Evolutionary conservation across 2,888 invertebrate species (phyloP).

Genomic region (Argyresthia goedartella): DNA sequence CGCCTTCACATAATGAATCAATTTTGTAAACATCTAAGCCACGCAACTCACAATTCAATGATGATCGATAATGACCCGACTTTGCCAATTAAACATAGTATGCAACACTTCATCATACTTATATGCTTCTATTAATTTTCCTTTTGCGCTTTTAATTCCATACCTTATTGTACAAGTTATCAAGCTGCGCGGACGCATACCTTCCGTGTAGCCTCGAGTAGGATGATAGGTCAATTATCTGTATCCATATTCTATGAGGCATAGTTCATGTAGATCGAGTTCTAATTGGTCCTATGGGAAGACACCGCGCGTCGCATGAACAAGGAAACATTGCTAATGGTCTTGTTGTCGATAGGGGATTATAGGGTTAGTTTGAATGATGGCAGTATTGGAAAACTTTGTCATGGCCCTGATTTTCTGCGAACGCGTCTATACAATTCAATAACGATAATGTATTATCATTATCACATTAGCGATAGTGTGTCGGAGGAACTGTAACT

Average conservation of each 20-base stretch:
- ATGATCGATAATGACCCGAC: too few species aligned
- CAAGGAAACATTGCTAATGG: background rate
- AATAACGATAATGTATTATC: too few species aligned
- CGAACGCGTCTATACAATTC: too few species aligned
- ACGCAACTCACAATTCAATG: too few species aligned
- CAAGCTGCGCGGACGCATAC: constrained; percentile 2
- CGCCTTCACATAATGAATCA: too few species aligned
- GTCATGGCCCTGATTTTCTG: too few species aligned
- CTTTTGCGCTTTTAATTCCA: background rate
- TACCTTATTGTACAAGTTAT: background rate
- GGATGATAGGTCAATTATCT: constrained; percentile 30
- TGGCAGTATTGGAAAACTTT: background rate
- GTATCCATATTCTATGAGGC: constrained; percentile 36
- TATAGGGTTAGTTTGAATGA: background rate
- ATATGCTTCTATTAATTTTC: background rate
- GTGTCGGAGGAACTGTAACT: too few species aligned
- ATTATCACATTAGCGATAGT: too few species aligned
- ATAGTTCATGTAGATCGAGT: constrained; percentile 12
- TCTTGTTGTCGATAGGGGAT: background rate
- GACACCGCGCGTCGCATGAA: constrained; percentile 19
- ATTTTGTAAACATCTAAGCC: too few species aligned
- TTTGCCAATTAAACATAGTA: too few species aligned
- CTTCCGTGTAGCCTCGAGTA: constrained; percentile 25
- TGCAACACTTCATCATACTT: too few species aligned
- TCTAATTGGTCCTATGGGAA: constrained; percentile 29